A percentile compares a stretch with the other conserved stretches of the same genome.
These are phyloP conservation scores for Allygus modestus DNA, from an alignment of 2,888 invertebrate species.

Conservation along the genomic window DNA sequence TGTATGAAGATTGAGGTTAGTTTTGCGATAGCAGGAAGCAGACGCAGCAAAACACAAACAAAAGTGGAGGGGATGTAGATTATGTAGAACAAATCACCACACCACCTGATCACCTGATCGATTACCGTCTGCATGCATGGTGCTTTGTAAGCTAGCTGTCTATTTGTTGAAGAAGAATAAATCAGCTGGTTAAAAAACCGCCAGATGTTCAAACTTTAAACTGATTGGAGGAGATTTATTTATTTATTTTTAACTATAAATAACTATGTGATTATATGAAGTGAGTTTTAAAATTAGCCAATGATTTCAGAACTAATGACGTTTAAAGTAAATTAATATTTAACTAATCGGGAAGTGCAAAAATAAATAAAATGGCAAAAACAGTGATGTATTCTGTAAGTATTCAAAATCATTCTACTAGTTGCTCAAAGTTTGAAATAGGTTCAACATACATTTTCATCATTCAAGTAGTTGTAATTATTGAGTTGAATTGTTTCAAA, in stretches of 20 bases:
- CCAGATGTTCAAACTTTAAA: neutral
- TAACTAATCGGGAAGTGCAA: neutral
- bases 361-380: slow-evolving; percentile 72
- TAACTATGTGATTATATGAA: neutral
- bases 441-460: too few species aligned
- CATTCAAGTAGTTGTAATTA: too few species aligned
- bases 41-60: too few species aligned
- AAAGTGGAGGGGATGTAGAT: too few species aligned
- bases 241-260: neutral
- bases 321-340: neutral
- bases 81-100: too few species aligned
- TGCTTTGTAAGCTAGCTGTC: too few species aligned
- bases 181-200: neutral
- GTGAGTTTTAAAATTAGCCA: neutral
- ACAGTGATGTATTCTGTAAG: slow-evolving; percentile 74
- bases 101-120: too few species aligned
- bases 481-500: too few species aligned
- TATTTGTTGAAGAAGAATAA: too few species aligned
- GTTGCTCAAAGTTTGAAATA: too few species aligned
- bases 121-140: too few species aligned
- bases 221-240: neutral
- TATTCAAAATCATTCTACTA: too few species aligned
- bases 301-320: neutral
- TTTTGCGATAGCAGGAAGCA: neutral
- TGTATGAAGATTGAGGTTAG: neutral